Conservation (phyloP, 2,888 invertebrate genomes). For the Melanargia galathea region DNA sequence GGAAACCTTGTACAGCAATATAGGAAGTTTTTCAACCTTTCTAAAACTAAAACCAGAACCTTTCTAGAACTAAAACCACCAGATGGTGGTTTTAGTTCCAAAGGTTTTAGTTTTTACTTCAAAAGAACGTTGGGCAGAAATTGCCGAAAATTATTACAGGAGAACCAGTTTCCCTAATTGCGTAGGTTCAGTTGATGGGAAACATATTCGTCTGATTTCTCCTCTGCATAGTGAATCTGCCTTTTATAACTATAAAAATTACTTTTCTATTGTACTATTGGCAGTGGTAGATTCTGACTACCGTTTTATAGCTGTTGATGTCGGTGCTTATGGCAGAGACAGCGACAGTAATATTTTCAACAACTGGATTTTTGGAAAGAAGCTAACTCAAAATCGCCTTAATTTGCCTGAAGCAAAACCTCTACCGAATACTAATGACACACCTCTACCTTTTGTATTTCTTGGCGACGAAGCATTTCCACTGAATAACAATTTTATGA, state of each 20-base stretch:
- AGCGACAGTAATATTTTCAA: conserved; percentile 24
- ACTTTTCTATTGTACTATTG: conserved; percentile 42
- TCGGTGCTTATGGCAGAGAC: conserved; percentile 42
- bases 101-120: too few species aligned
- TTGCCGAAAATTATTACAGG: conserved; percentile 19
- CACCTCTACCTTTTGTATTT: neutral
- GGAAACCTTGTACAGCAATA: neutral
- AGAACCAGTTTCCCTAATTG: conserved; percentile 43
- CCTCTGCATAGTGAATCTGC: conserved; percentile 40
- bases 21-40: neutral
- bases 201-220: conserved; percentile 40
- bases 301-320: conserved; percentile 38
- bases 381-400: neutral
- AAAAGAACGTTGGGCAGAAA: conserved; percentile 1
- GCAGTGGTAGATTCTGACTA: conserved; percentile 39
- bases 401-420: conserved; percentile 6
- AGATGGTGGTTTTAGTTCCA: too few species aligned
- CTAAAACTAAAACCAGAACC: neutral
- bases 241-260: conserved; percentile 42
- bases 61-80: neutral
- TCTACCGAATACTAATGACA: neutral
- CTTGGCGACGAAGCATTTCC: neutral
- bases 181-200: conserved; percentile 41
- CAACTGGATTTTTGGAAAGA: neutral
- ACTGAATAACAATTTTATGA: neutral